Percentiles rank a stretch among this genome's conserved stretches.
Evolutionary conservation across 2,888 invertebrate genomes (phyloP).

Genomic region (Melitaea athalia): DNA sequence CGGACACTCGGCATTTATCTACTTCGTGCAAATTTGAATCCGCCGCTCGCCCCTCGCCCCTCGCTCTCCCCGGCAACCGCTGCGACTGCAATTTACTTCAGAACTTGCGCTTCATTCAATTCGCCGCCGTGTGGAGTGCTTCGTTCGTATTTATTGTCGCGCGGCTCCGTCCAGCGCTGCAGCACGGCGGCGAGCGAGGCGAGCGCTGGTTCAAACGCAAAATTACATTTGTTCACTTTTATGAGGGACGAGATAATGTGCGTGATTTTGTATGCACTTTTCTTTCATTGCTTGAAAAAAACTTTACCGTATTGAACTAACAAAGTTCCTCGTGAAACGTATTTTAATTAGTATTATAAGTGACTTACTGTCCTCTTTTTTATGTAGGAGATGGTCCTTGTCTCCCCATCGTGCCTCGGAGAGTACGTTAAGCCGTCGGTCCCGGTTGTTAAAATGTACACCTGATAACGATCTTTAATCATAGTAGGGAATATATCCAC

Average conservation of each 20-base stretch:
- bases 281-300: too few species aligned
- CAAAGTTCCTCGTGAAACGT: too few species aligned
- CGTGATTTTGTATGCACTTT: background rate
- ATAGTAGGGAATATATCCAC: too few species aligned
- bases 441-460: too few species aligned
- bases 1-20: conserved; percentile 31
- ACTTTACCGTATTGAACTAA: too few species aligned
- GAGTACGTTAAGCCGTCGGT: too few species aligned
- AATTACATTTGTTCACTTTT: background rate
- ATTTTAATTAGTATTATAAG: too few species aligned
- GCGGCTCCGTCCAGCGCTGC: background rate
- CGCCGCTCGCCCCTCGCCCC: background rate
- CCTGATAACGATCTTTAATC: too few species aligned
- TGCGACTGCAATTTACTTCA: conserved; percentile 26
- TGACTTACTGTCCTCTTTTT: too few species aligned
- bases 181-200: background rate
- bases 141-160: conserved; percentile 23
- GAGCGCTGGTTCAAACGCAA: background rate
- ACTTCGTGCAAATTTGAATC: conserved; percentile 27
- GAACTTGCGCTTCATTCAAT: conserved; percentile 25
- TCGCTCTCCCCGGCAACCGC: background rate
- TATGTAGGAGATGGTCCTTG: too few species aligned
- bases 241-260: background rate
- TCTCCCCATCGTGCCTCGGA: too few species aligned
- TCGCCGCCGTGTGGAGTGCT: conserved; percentile 17